Evolutionary conservation across 2,113 vertebrate species (phyloP).

Genomic region (Corythoichthys intestinalis): DNA sequence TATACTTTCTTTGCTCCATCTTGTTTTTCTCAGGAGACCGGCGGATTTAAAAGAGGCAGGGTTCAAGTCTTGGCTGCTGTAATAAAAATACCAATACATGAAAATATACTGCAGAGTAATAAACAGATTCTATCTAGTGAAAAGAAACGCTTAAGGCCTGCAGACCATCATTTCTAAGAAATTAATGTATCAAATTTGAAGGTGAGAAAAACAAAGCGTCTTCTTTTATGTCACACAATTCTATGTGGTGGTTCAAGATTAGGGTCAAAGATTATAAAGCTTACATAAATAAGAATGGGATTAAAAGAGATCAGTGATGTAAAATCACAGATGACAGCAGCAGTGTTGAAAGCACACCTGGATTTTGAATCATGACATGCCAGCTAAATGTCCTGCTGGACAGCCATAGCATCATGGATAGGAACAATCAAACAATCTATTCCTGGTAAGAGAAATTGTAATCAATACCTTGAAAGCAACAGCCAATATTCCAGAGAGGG

Average conservation of each 20-base stretch:
- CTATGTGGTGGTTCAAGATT: constrained; percentile 69
- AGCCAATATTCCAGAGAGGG: constrained; percentile 63
- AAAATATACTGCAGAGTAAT: constrained; percentile 43
- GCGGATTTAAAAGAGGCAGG: constrained; percentile 39
- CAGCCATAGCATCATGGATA: constrained; percentile 12
- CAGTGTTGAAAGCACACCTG: constrained; percentile 62
- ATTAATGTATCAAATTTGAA: constrained; percentile 43
- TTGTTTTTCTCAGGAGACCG: constrained; percentile 44
- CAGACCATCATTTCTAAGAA: constrained; percentile 23
- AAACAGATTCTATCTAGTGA: constrained; percentile 23
- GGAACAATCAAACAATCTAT: constrained; percentile 3
- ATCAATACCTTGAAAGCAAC: constrained; percentile 50
- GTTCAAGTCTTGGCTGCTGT: constrained; percentile 53
- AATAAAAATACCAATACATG: constrained; percentile 54
- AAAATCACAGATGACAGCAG: constrained; percentile 72
- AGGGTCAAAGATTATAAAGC: constrained; percentile 76
- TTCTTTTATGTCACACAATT: constrained; percentile 39
- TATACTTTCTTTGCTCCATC: constrained; percentile 61
- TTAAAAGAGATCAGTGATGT: constrained; percentile 74
- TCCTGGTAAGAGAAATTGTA: constrained; percentile 43
- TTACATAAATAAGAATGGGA: constrained; percentile 75
- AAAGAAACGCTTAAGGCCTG: constrained; percentile 32
- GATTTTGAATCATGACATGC: constrained; percentile 53
- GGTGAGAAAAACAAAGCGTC: constrained; percentile 46
- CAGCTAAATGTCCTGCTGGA: constrained; percentile 53